These are phyloP conservation scores for Rotaria magnacalcarata DNA, from an alignment of 2,888 invertebrate genomes.

Conservation along the genomic window DNA sequence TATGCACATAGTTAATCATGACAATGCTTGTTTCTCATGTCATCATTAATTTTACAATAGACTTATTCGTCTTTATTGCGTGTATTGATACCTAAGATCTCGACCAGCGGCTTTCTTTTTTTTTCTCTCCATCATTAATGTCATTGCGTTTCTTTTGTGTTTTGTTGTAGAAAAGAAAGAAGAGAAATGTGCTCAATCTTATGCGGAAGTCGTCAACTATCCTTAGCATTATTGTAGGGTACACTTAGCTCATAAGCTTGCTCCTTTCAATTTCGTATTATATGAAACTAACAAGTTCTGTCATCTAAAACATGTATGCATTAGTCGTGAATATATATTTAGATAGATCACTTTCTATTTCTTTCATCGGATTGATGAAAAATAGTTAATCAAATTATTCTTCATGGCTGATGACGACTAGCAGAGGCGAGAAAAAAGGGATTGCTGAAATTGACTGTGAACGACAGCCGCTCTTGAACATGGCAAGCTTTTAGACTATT, in stretches of 20 bases:
- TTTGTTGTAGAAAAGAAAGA: too few species aligned
- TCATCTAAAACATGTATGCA: too few species aligned
- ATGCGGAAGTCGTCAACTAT: slow-evolving; percentile 13
- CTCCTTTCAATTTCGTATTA: too few species aligned
- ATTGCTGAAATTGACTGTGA: neutral
- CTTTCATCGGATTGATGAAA: neutral
- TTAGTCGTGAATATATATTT: neutral
- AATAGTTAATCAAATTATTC: slow-evolving; percentile 5
- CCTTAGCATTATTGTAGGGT: neutral
- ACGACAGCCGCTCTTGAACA: neutral
- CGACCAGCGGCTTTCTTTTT: too few species aligned
- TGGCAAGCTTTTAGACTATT: neutral
- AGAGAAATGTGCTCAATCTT: neutral
- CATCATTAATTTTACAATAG: too few species aligned
- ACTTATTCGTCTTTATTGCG: too few species aligned
- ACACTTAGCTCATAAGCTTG: neutral
- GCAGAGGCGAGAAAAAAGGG: neutral
- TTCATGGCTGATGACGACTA: neutral
- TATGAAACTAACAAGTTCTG: too few species aligned
- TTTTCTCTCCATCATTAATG: too few species aligned
- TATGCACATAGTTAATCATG: too few species aligned
- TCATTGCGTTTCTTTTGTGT: too few species aligned
- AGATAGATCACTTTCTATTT: neutral
- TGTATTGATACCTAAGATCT: too few species aligned
- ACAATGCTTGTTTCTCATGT: too few species aligned